Conservation (phyloP, 2,797 vertebrate genomes). For the Tapirus indicus region DNA sequence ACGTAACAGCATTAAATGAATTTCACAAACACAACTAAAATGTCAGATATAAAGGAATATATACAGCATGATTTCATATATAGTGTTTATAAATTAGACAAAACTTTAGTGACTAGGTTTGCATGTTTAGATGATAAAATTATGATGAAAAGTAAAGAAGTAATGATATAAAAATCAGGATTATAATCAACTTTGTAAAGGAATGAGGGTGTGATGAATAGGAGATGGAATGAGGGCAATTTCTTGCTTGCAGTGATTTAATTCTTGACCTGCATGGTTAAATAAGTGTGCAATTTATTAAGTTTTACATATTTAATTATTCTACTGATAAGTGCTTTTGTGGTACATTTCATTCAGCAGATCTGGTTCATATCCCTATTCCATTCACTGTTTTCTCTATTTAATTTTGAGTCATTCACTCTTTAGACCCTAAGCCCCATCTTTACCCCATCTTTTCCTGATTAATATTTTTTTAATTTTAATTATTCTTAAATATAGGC, state of each 20-base stretch:
- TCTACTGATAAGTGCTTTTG: background rate
- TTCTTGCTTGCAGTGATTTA: background rate
- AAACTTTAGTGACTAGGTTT: background rate
- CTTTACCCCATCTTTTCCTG: background rate
- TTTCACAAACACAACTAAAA: background rate
- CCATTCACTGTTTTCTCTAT: background rate
- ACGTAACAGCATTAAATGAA: background rate
- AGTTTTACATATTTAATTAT: background rate
- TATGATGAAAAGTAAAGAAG: background rate
- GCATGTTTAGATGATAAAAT: background rate
- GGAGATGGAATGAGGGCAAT: background rate
- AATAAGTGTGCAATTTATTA: background rate
- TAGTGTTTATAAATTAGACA: background rate
- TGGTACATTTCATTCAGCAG: background rate
- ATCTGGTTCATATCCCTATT: background rate
- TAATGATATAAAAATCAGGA: background rate
- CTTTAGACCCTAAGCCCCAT: background rate
- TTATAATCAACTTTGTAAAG: background rate
- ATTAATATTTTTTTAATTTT: background rate
- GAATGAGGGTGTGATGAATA: background rate
- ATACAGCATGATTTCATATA: background rate
- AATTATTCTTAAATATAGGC: background rate
- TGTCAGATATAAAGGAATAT: background rate
- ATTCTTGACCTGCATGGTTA: background rate
- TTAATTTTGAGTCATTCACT: background rate